Evolutionary conservation across 2,797 vertebrate species (phyloP), one percentile per base, ranked within the genome.

Genomic region (Tarsius wallacei): DNA sequence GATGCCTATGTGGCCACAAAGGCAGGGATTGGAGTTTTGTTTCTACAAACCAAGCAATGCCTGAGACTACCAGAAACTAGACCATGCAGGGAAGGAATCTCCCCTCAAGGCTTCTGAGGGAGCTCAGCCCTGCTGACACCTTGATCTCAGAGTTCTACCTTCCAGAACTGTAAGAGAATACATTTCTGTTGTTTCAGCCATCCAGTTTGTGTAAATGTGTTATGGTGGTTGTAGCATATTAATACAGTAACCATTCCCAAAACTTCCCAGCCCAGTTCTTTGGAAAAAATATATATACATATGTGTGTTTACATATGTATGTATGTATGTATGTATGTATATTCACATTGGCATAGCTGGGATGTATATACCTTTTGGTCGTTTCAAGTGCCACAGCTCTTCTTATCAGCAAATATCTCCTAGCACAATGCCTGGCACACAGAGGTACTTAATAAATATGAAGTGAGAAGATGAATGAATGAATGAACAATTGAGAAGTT

Each of bases 101-200:
- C 11, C 13, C 49, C 31, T 66, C 0, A 31, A 70, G 33, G 49
- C 10, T 61, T 55, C 28, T 6, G 59, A 80, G 21, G 19, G 14
- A 31, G 14, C 21, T 0, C 0, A 0, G 19, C 21, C 57, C 53
- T 49, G 47, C 19, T 4, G 9, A 1, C 11, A 4, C 53, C 85
- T 84, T n/a, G 13, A 22, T 31, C 70, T 94, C 21, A 13, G 42
- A 70, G 24, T 59, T 83, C n/a, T 68, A 49, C 14, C 42, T 42
- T 42, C 42, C 42, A 42, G 42, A 42, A 42, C 42, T 4, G 42
- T 6, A 42, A 49, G 59, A 78, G 49, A 17, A 36, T n/a, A 53
- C n/a, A 51, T 51, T 51, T 36, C 87, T 85, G 0, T n/a, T 73
- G 4, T 42, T n/a, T 24, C 74, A 84, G 33, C 57, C 51, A 31